Conservation (phyloP, 1,140 invertebrate genomes). For the Drosophila nigromelanica region DNA sequence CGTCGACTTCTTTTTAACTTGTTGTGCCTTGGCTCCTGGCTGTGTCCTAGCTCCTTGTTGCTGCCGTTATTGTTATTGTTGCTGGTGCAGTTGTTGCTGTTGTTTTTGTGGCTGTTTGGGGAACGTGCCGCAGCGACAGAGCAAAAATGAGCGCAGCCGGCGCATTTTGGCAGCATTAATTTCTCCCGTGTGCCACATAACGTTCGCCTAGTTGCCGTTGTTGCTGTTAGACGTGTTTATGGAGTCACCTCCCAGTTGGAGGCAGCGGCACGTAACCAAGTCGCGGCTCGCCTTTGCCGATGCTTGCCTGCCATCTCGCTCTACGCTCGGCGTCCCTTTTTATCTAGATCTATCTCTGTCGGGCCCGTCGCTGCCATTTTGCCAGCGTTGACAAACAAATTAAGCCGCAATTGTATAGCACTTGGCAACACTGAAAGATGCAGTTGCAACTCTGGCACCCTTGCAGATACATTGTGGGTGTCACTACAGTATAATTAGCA, state of each 20-base stretch:
- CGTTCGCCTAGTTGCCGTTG: slow-evolving; percentile 28
- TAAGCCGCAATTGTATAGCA: slow-evolving; percentile 54
- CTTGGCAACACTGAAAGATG: slow-evolving; percentile 23
- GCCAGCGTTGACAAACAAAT: slow-evolving; percentile 63
- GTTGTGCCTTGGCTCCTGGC: slow-evolving; percentile 9
- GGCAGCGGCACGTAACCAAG: slow-evolving; percentile 58
- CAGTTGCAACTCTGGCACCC: neutral
- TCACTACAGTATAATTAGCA: slow-evolving; percentile 33
- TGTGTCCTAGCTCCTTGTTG: neutral
- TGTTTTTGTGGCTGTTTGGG: slow-evolving; percentile 56
- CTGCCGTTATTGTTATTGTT: neutral
- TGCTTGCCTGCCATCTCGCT: neutral
- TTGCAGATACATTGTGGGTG: slow-evolving; percentile 14
- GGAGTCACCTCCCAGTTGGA: slow-evolving; percentile 58
- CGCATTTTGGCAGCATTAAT: slow-evolving; percentile 76
- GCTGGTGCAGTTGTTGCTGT: slow-evolving; percentile 2
- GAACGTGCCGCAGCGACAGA: slow-evolving; percentile 54
- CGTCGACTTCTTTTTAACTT: slow-evolving; percentile 32
- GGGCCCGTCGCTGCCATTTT: slow-evolving; percentile 22
- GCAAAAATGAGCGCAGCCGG: slow-evolving; percentile 48
- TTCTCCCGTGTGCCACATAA: slow-evolving; percentile 76
- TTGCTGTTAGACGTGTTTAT: slow-evolving; percentile 64
- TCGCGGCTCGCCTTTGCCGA: slow-evolving; percentile 2
- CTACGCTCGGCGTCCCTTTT: neutral
- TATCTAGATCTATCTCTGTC: slow-evolving; percentile 1